Base-by-base conservation (phyloP, 2,113 vertebrate genomes). In the Trogon surrucura region DNA sequence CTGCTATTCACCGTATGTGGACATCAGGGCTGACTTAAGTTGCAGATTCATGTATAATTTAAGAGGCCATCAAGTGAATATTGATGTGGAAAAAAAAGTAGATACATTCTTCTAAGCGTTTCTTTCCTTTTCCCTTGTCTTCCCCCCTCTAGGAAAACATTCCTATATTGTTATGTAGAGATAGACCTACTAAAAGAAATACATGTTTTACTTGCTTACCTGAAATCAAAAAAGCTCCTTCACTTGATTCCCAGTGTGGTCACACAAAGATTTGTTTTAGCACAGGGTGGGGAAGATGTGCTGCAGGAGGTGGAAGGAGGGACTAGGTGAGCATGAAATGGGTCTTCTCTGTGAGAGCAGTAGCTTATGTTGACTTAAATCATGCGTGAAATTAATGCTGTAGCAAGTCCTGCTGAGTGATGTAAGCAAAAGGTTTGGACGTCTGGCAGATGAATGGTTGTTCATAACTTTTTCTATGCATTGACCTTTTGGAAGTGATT, bases 401-500 rank as follows among this genome's bases (percentile, higher is more conserved):
- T 41, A 72, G 18, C 41, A 85, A 74, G 27, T 62, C 32, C 71
- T 0, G 0, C 16, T 1, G 0, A 71, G n/a, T 16, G 21, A 23
- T 41, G 54, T 26, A 75, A 89, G 29, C 20, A 65, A 50, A 44
- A 36, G 14, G 2, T 1, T 18, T 84, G 56, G 38, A 72, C 78
- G n/a, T 29, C 21, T 5, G 3, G 5, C 53, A 75, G 38, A 44
- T 1, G 4, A 81, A 69, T 25, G 6, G 16, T 27, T 65, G 9
- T 21, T 64, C 21, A 38, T 26, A 57, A 48, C 13, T 56, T 72
- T 61, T 87, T 22, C 32, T 17, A 16, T 61, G 16, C 30, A 22
- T 0, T 91, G 21, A 20, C 13, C 19, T 72, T 72, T 82, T 36
- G 50, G 41, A 70, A 36, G 2, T 45, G 11, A 61, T 15, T 77